Percentiles rank a stretch among this genome's conserved stretches.
Evolutionary conservation across 1,140 invertebrate genomes (phyloP).

Genomic region (Triops longicaudatus): DNA sequence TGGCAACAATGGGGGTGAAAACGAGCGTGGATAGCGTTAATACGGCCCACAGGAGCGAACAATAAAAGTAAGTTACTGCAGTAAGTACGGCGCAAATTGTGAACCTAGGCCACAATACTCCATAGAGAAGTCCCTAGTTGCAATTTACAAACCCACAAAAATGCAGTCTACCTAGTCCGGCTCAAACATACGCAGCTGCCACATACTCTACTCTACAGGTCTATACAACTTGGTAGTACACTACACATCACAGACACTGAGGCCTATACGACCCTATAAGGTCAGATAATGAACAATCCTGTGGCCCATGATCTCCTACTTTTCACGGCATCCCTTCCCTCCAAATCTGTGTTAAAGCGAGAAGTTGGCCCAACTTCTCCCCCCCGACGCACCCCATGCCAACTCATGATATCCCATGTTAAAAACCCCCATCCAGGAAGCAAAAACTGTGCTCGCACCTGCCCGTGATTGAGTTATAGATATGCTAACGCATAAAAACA

Average conservation of each 20-base stretch:
- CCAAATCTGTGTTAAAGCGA: too few species aligned
- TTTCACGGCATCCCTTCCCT: not conserved
- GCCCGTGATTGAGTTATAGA: conserved; percentile 11
- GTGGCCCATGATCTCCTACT: not conserved
- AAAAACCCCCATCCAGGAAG: not conserved
- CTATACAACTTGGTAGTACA: too few species aligned
- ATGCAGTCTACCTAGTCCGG: not conserved
- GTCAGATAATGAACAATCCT: conserved; percentile 6
- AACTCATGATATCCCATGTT: not conserved
- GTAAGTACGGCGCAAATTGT: not conserved
- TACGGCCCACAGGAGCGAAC: not conserved
- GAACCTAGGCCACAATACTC: conserved; percentile 3
- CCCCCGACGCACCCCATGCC: not conserved
- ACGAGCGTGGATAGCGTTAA: not conserved
- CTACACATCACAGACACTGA: not conserved
- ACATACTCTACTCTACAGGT: not conserved
- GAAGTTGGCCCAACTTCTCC: not conserved
- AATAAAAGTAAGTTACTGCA: not conserved
- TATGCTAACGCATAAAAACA: not conserved
- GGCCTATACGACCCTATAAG: conserved; percentile 3
- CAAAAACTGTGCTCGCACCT: not conserved
- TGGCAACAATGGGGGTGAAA: not conserved
- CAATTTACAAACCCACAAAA: not conserved
- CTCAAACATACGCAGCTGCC: not conserved
- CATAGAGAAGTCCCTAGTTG: not conserved